A percentile compares a stretch with the other conserved stretches of the same genome.
Conservation (phyloP, 1,140 invertebrate species). For the Papilio xuthus region DNA sequence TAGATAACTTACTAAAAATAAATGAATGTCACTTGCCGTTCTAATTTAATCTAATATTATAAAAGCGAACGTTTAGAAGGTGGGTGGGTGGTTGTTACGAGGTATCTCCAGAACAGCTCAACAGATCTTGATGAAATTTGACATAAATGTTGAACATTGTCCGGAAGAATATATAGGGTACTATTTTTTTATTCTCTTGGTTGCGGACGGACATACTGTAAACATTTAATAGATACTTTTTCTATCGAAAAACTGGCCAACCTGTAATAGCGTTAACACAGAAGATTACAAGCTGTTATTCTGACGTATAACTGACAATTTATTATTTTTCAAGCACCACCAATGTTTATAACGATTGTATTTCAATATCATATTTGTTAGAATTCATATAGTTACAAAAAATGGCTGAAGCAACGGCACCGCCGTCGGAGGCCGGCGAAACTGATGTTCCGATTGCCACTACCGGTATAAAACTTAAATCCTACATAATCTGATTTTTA, state of each 20-base stretch:
- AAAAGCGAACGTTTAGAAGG: too few species aligned
- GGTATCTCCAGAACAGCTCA: too few species aligned
- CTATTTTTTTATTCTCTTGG: too few species aligned
- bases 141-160: too few species aligned
- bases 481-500: neutral
- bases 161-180: too few species aligned
- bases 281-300: constrained; percentile 25
- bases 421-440: neutral
- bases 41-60: too few species aligned
- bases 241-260: neutral
- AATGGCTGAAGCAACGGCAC: neutral
- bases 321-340: constrained; percentile 13
- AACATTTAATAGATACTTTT: neutral
- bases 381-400: neutral
- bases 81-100: too few species aligned
- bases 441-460: neutral
- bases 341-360: neutral
- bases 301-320: constrained; percentile 10
- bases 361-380: constrained; percentile 1
- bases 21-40: too few species aligned
- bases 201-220: neutral
- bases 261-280: constrained; percentile 12
- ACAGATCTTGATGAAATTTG: too few species aligned
- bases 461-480: neutral
- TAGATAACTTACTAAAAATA: too few species aligned